These are phyloP conservation scores for Heliconius ethilla DNA, from an alignment of 2,888 invertebrate species.

Conservation along the genomic window DNA sequence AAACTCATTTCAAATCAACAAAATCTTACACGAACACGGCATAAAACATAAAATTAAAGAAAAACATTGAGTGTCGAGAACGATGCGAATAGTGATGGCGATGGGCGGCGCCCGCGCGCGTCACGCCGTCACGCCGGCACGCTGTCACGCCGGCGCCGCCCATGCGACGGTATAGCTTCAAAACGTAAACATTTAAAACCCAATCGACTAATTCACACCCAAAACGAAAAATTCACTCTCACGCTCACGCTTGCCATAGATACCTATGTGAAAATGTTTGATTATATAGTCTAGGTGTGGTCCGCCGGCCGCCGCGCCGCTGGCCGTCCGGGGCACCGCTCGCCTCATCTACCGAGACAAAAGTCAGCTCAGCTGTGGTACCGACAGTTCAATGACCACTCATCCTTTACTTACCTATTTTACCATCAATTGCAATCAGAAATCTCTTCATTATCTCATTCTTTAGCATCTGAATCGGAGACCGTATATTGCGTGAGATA, in stretches of 20 bases:
- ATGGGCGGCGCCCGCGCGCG: slow-evolving; percentile 73
- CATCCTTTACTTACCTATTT: slow-evolving; percentile 49
- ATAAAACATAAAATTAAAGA: slow-evolving; percentile 77
- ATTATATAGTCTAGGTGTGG: slow-evolving; percentile 79
- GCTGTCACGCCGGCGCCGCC: slow-evolving; percentile 72
- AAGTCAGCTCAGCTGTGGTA: slow-evolving; percentile 73
- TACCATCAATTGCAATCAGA: slow-evolving; percentile 9
- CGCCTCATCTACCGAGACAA: slow-evolving; percentile 83
- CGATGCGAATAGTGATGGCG: slow-evolving; percentile 75
- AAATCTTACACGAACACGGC: slow-evolving; percentile 82
- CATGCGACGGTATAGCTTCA: slow-evolving; percentile 76
- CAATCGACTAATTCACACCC: slow-evolving; percentile 83
- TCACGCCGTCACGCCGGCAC: slow-evolving; percentile 53
- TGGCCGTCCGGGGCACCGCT: slow-evolving; percentile 74
- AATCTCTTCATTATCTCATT: slow-evolving; percentile 8
- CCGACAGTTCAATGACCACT: slow-evolving; percentile 48
- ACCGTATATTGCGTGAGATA: neutral
- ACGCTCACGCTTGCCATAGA: slow-evolving; percentile 83
- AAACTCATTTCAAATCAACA: slow-evolving; percentile 80
- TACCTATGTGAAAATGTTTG: slow-evolving; percentile 82
- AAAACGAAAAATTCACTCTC: slow-evolving; percentile 83
- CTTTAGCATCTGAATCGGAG: slow-evolving; percentile 4
- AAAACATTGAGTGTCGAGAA: slow-evolving; percentile 79
- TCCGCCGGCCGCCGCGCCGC: slow-evolving; percentile 77
- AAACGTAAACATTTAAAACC: slow-evolving; percentile 82